Base-by-base conservation (phyloP, 2,113 vertebrate species). In the Lepus americanus region DNA sequence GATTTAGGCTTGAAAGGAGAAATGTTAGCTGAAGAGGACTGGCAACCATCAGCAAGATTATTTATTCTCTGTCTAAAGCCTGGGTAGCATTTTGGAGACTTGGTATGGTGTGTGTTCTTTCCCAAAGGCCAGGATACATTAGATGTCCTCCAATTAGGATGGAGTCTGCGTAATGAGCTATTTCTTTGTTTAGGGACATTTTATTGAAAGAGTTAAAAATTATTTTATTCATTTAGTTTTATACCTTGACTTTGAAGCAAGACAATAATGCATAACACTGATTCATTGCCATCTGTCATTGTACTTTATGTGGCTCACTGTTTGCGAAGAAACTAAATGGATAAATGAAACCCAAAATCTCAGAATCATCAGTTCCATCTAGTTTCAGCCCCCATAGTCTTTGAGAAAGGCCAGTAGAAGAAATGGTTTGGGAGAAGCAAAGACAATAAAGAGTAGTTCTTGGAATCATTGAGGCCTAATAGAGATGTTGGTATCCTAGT, bases 151-250 rank as follows among this genome's bases (percentile, higher is more conserved):
- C 84, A 33, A 16, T n/a, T 64, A 64, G 36, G 23, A 36, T 29
- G 66, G 3, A 69, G 36, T 78, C 3, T 36, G 19, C 6, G 14
- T 29, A 74, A 61, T 66, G 23, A 79, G 27, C 6, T 66, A 51
- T 44, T 94, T 88, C 7, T 53, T 85, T 88, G 25, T 74, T 83
- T 23, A 69, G 59, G 16, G 39, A 72, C 25, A 80, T 31, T 69
- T 67, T 76, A 80, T 13, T 80, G 27, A 84, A 80, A 73, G 64
- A 67, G 36, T 67, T 89, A 53, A 93, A 79, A 64, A 31, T 7
- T 14, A 80, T 86, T 64, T 66, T 74, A 84, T 49, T 6, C n/a
- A 77, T 90, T 94, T 73, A 63, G 74, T 74, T 97, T 89, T 85
- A 29, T 64, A 80, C 9, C 31, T 49, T 31, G 51, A 76, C 70